Evolutionary conservation across 2,113 vertebrate species (phyloP).

Genomic region (Petaurus breviceps): DNA sequence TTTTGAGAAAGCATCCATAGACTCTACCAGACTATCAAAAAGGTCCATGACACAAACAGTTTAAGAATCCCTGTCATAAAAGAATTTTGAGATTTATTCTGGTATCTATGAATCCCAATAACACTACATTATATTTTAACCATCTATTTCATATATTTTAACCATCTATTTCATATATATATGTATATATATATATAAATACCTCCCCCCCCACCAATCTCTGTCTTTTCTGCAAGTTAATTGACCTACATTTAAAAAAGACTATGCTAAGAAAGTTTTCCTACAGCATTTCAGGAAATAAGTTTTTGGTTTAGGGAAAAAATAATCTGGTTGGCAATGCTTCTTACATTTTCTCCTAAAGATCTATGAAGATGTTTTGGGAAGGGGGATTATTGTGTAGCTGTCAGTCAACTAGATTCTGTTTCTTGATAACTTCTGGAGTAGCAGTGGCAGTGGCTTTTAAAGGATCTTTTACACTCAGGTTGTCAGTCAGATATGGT

Average conservation of each 20-base stretch:
- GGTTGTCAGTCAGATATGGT: conserved; percentile 36
- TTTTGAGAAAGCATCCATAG: not conserved
- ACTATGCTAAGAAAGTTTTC: conserved; percentile 34
- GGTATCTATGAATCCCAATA: conserved; percentile 11
- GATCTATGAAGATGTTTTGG: conserved; percentile 37
- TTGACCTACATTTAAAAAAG: conserved; percentile 10
- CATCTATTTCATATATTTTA: not conserved
- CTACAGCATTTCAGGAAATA: conserved; percentile 44
- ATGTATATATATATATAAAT: too few species aligned
- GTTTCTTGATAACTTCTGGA: conserved; percentile 19
- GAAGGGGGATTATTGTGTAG: conserved; percentile 37
- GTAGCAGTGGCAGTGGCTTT: conserved; percentile 28
- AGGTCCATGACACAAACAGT: not conserved
- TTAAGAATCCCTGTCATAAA: not conserved
- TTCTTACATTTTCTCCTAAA: conserved; percentile 34
- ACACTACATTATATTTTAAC: conserved; percentile 42
- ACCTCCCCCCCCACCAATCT: not conserved
- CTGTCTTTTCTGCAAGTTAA: not conserved
- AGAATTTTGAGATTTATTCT: not conserved
- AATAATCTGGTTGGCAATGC: conserved; percentile 18
- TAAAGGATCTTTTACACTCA: conserved; percentile 38
- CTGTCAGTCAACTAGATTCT: conserved; percentile 34
- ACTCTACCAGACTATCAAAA: not conserved
- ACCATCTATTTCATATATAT: too few species aligned
- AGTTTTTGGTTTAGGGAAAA: conserved; percentile 51